These are phyloP conservation scores for Menidia menidia DNA, from an alignment of 2,797 vertebrate genomes.

Conservation along the genomic window DNA sequence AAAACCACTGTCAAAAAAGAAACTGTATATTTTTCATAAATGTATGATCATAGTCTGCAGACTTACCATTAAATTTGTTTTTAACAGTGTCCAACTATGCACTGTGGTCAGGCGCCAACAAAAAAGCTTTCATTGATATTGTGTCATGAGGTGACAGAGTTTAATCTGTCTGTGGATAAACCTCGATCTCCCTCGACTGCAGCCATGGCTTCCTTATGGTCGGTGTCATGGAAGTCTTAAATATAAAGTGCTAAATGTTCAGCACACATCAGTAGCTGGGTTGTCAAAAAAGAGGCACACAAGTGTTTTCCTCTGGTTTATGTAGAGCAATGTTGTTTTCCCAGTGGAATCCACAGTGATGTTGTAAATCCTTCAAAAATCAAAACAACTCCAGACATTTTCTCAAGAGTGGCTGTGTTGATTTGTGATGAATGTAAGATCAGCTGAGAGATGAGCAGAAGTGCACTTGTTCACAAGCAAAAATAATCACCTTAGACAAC, in stretches of 20 bases:
- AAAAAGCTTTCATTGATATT: conserved; percentile 29
- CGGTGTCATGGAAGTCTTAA: not conserved
- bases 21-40: not conserved
- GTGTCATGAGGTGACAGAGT: conserved; percentile 35
- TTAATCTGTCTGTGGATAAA: conserved; percentile 44
- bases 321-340: not conserved
- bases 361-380: conserved; percentile 1
- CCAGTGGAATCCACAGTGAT: not conserved
- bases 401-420: not conserved
- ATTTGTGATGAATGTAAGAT: conserved; percentile 17
- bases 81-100: no score
- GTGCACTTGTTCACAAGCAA: not conserved
- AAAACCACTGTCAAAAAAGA: not conserved
- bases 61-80: no score
- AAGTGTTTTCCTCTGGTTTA: not conserved
- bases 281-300: not conserved
- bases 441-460: not conserved
- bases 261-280: not conserved
- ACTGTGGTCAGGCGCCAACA: conserved; percentile 18
- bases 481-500: not conserved
- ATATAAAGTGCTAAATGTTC: not conserved
- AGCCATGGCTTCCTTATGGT: conserved; percentile 3
- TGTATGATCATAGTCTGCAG: not conserved
- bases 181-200: not conserved
- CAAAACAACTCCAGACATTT: conserved; percentile 1